Percentiles rank a stretch among this genome's conserved stretches.
These are phyloP conservation scores for Drosophila carrolli DNA, from an alignment of 1,140 invertebrate genomes.

Conservation along the genomic window DNA sequence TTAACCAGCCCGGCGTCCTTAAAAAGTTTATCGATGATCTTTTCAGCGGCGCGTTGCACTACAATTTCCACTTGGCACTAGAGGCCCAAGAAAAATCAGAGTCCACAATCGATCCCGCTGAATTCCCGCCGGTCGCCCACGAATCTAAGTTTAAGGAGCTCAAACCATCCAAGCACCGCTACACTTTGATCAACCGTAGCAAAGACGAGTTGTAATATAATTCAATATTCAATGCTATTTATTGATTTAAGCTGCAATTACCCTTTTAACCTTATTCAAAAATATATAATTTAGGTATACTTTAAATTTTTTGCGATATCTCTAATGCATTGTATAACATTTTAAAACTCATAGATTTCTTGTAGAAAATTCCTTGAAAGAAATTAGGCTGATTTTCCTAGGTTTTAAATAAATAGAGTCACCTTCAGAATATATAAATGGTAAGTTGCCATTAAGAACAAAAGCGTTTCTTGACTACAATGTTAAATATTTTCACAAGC, in stretches of 20 bases:
- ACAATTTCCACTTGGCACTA: background rate
- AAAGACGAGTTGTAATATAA: constrained; percentile 52
- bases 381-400: too few relatives aligned
- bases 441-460: background rate
- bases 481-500: constrained; percentile 29
- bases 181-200: constrained; percentile 29
- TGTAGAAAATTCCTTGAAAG: too few relatives aligned
- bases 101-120: background rate
- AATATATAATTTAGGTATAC: too few relatives aligned
- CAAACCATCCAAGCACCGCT: constrained; percentile 50
- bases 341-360: too few relatives aligned
- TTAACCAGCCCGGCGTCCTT: constrained; percentile 41
- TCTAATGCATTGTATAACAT: too few relatives aligned
- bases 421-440: background rate
- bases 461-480: background rate
- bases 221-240: background rate
- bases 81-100: background rate
- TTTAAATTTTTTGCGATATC: too few relatives aligned
- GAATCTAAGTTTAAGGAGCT: constrained; percentile 61
- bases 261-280: background rate
- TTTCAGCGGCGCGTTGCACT: constrained; percentile 30
- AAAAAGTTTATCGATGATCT: constrained; percentile 37
- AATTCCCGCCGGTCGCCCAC: background rate
- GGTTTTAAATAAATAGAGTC: too few relatives aligned
- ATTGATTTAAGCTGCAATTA: background rate